phyloP scores from a whole-genome alignment of 2,797 vertebrate species.

The Hypotaenidia okinawae region DNA sequence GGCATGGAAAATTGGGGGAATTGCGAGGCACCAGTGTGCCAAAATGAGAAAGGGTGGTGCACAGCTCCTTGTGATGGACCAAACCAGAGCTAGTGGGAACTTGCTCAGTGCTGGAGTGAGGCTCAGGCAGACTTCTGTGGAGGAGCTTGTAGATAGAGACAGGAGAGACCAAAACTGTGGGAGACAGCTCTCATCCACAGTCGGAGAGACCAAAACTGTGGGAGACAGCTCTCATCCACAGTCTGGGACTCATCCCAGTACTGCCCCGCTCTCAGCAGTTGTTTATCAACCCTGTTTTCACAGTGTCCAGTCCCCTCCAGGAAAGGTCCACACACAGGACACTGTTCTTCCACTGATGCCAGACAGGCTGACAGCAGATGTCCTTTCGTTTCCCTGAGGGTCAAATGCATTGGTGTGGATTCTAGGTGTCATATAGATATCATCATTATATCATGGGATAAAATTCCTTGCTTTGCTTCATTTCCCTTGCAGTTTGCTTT shows the following conservation, averaged over 20 bases:
- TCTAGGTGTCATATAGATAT: background rate
- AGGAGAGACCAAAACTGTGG: background rate
- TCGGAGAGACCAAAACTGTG: background rate
- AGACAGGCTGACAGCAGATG: background rate
- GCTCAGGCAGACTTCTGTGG: background rate
- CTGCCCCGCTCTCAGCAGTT: background rate
- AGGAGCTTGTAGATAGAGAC: background rate
- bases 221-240: background rate
- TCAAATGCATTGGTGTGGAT: background rate
- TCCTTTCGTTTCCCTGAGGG: background rate
- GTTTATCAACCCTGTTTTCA: background rate
- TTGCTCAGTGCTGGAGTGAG: background rate
- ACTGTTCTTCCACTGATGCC: background rate
- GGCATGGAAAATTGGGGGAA: accelerated
- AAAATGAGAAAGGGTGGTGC: background rate
- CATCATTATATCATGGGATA: background rate
- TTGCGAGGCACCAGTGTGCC: background rate
- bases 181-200: background rate
- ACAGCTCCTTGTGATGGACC: background rate
- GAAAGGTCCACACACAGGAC: background rate
- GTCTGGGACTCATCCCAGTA: accelerated
- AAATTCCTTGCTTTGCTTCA: background rate
- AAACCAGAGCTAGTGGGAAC: background rate
- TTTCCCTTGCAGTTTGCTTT: background rate
- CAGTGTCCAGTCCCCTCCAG: accelerated